These are phyloP conservation scores for Penelope pileata DNA, from an alignment of 2,113 vertebrate genomes.

Conservation along the genomic window DNA sequence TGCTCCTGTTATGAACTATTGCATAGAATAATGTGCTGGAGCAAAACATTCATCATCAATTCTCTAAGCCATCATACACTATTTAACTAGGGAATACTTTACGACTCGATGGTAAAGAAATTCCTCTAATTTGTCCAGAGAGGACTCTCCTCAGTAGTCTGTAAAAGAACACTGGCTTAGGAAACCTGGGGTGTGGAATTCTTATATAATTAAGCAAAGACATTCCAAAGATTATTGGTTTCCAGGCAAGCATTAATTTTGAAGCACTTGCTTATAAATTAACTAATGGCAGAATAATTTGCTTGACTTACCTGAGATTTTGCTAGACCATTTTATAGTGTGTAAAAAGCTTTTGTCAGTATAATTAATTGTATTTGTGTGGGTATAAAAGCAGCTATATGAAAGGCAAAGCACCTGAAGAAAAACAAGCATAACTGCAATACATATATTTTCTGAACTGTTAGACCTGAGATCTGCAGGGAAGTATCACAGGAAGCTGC, in stretches of 20 bases:
- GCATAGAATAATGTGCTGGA: background rate
- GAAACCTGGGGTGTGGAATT: background rate
- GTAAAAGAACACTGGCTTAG: background rate
- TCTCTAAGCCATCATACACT: background rate
- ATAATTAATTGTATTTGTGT: background rate
- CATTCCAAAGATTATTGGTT: background rate
- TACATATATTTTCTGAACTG: background rate
- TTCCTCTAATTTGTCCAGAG: background rate
- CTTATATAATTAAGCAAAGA: background rate
- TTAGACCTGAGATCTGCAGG: background rate
- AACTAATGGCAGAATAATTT: background rate
- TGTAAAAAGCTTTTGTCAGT: background rate
- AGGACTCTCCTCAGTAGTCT: background rate
- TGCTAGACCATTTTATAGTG: background rate
- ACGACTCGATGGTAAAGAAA: background rate
- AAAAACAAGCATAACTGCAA: background rate
- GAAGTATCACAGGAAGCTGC: background rate
- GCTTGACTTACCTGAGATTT: background rate
- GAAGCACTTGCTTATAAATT: background rate
- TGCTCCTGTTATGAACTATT: background rate
- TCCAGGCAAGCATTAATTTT: background rate
- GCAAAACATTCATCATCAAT: background rate
- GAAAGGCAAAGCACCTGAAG: background rate
- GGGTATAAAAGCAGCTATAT: background rate
- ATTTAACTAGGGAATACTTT: background rate